phyloP scores from a whole-genome alignment of 2,797 vertebrate genomes.

The Merluccius polli region DNA sequence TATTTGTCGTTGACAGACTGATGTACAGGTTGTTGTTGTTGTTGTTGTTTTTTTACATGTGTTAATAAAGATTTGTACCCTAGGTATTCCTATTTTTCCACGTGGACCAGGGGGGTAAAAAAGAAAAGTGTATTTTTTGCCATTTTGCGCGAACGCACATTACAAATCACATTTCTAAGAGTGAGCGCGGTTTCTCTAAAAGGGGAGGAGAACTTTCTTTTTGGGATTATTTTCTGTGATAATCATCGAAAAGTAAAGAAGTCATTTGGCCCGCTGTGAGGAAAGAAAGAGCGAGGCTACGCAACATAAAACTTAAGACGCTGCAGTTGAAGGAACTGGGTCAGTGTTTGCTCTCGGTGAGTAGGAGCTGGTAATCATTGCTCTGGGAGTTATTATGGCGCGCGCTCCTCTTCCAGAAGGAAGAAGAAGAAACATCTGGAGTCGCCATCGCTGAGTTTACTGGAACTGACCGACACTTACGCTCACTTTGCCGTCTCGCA shows the following conservation, averaged over 20 bases:
- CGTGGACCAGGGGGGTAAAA: not conserved
- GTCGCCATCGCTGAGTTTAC: slow-evolving; percentile 55
- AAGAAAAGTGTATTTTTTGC: not conserved
- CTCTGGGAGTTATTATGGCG: slow-evolving; percentile 50
- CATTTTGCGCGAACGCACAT: not conserved
- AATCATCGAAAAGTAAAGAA: not conserved
- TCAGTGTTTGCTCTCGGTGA: slow-evolving; percentile 27
- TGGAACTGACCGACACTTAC: not conserved
- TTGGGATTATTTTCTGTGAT: not conserved
- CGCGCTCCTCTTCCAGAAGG: slow-evolving; percentile 33
- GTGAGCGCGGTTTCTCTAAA: not conserved
- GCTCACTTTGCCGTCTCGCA: not conserved
- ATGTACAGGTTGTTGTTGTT: slow-evolving; percentile 46
- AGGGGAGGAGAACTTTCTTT: not conserved
- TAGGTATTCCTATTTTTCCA: not conserved
- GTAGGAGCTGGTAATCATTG: slow-evolving; percentile 14
- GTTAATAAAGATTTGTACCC: slow-evolving; percentile 51
- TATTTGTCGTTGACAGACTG: slow-evolving; percentile 85
- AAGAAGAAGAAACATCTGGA: slow-evolving; percentile 63
- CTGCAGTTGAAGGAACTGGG: slow-evolving; percentile 44
- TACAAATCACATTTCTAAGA: not conserved
- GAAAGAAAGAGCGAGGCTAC: not conserved
- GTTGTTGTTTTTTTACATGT: slow-evolving; percentile 47
- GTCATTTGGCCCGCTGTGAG: not conserved
- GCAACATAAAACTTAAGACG: slow-evolving; percentile 12